Evolutionary conservation across 2,888 invertebrate genomes (phyloP).

Genomic region (Aphodius sticticus): DNA sequence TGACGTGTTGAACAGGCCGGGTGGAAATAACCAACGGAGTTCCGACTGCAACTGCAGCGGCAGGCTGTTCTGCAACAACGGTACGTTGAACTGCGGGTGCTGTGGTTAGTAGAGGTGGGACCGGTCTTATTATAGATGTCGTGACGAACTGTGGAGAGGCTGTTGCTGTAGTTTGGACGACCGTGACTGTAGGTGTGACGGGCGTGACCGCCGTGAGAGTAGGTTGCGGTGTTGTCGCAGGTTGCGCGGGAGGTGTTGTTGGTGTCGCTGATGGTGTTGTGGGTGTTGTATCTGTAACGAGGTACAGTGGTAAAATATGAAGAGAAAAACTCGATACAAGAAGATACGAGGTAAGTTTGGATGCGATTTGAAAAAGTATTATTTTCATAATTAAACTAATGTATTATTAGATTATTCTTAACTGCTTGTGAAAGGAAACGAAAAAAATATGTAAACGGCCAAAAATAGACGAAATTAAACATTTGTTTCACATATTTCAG

Average conservation of each 20-base stretch:
- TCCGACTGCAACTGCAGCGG: slow-evolving; percentile 55
- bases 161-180: slow-evolving; percentile 54
- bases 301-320: background rate
- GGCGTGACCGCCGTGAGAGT: slow-evolving; percentile 34
- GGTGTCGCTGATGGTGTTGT: slow-evolving; percentile 16
- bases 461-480: too few species aligned
- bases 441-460: too few species aligned
- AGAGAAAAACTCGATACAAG: background rate
- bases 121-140: slow-evolving; percentile 52
- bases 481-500: too few species aligned
- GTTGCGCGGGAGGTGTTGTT: background rate
- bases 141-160: slow-evolving; percentile 52
- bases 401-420: too few species aligned
- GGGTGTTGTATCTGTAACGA: slow-evolving; percentile 44
- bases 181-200: slow-evolving; percentile 45
- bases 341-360: background rate
- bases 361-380: too few species aligned
- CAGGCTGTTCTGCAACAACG: slow-evolving; percentile 51
- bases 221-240: slow-evolving; percentile 37
- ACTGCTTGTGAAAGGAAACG: too few species aligned
- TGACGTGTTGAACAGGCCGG: slow-evolving; percentile 60
- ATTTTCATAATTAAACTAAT: too few species aligned
- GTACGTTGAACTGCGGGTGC: slow-evolving; percentile 50
- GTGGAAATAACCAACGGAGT: slow-evolving; percentile 64
- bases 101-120: slow-evolving; percentile 53